Evolutionary conservation across 2,888 invertebrate genomes (phyloP).

Genomic region (Eupithecia pulchellata): DNA sequence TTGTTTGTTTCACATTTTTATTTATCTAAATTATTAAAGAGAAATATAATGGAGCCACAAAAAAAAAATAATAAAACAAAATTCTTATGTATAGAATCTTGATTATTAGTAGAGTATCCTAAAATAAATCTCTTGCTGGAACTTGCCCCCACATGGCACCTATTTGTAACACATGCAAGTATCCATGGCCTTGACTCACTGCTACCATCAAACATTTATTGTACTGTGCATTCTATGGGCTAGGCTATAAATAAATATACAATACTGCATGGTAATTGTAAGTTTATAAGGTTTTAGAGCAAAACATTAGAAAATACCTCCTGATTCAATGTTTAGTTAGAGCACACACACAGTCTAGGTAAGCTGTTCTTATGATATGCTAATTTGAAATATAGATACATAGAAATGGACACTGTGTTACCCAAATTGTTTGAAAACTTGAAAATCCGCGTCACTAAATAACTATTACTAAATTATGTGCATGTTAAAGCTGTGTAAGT

Average conservation of each 20-base stretch:
- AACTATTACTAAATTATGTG: not conserved
- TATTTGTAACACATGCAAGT: slow-evolving; percentile 47
- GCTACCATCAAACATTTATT: slow-evolving; percentile 18
- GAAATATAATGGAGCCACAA: too few species aligned
- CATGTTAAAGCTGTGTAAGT: not conserved
- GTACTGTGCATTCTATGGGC: slow-evolving; percentile 8
- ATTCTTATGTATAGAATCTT: not conserved
- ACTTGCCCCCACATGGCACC: slow-evolving; percentile 19
- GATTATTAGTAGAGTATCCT: slow-evolving; percentile 1
- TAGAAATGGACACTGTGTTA: not conserved
- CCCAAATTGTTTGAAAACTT: not conserved
- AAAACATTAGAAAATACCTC: not conserved
- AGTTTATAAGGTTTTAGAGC: slow-evolving; percentile 1
- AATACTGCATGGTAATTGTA: slow-evolving; percentile 1
- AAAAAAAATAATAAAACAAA: not conserved
- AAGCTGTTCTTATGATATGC: not conserved
- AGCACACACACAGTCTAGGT: not conserved
- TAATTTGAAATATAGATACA: too few species aligned
- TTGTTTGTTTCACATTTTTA: not conserved
- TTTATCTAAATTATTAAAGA: too few species aligned
- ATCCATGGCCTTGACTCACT: slow-evolving; percentile 36
- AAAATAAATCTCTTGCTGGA: slow-evolving; percentile 12
- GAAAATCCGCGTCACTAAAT: not conserved
- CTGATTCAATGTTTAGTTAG: not conserved
- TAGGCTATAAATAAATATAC: slow-evolving; percentile 10